Percentiles rank a stretch among this genome's conserved stretches.
phyloP scores from a whole-genome alignment of 2,113 vertebrate species.

The Lasiurus cinereus region DNA sequence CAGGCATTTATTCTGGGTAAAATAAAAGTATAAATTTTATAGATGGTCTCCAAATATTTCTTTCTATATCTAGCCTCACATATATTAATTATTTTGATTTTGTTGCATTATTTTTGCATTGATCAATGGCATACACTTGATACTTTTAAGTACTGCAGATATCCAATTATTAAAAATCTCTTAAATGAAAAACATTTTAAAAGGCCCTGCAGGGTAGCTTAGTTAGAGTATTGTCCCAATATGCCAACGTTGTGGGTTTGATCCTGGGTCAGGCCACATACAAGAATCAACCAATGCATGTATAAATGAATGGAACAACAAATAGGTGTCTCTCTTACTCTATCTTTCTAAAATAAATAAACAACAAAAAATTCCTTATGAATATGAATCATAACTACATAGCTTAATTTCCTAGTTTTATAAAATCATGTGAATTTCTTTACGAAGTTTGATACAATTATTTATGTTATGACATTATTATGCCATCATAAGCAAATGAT shows the following conservation, averaged over 20 bases:
- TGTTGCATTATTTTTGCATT: constrained; percentile 22
- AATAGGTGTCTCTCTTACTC: neutral
- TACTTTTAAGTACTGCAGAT: neutral
- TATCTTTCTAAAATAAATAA: neutral
- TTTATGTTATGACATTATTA: constrained; percentile 40
- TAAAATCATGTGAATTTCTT: constrained; percentile 22
- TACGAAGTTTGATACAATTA: constrained; percentile 56
- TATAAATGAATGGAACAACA: neutral
- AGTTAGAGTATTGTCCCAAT: neutral
- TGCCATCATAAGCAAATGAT: constrained; percentile 46
- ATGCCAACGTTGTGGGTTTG: neutral
- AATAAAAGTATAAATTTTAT: constrained; percentile 48
- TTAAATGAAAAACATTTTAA: neutral
- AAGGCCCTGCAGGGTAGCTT: neutral
- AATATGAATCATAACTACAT: neutral
- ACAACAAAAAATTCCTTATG: neutral
- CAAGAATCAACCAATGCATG: neutral
- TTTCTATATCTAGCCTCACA: constrained; percentile 36
- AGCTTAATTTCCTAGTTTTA: neutral
- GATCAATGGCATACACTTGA: neutral
- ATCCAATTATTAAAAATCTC: constrained; percentile 17
- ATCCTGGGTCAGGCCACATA: neutral
- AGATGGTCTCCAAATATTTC: neutral
- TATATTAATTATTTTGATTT: constrained; percentile 24
- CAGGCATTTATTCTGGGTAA: constrained; percentile 29